phyloP scores from a whole-genome alignment of 2,888 invertebrate genomes.

The Euzophera pinguis region DNA sequence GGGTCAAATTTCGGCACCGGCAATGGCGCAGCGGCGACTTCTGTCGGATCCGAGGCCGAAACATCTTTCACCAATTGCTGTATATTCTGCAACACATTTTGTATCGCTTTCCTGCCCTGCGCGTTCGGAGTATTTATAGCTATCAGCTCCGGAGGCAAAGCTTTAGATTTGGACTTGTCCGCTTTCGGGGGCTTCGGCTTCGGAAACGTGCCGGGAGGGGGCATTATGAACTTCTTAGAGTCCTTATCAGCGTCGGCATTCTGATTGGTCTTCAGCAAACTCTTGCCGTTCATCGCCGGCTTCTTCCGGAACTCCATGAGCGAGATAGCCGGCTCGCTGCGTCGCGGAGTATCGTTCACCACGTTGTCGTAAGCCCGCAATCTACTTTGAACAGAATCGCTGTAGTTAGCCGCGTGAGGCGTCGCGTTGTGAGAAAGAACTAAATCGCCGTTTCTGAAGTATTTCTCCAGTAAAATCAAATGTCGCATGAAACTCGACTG shows the following conservation, averaged over 20 bases:
- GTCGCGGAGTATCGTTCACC: constrained; percentile 45
- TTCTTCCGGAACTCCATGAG: constrained; percentile 70
- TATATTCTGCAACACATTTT: constrained; percentile 70
- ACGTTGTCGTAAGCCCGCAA: constrained; percentile 87
- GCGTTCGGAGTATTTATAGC: constrained; percentile 77
- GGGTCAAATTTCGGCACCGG: constrained; percentile 36
- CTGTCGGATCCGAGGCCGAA: constrained; percentile 65
- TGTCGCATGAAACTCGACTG: constrained; percentile 92
- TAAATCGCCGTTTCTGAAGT: constrained; percentile 89
- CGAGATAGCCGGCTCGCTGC: constrained; percentile 53
- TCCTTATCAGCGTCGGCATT: constrained; percentile 44
- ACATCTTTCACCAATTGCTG: constrained; percentile 73
- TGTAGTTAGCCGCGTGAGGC: constrained; percentile 87
- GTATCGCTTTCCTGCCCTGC: constrained; percentile 66
- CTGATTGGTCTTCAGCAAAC: constrained; percentile 64
- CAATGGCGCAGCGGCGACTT: constrained; percentile 60
- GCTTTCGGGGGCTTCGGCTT: constrained; percentile 45
- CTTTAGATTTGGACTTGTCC: constrained; percentile 56
- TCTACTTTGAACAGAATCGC: constrained; percentile 89
- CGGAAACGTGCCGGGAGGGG: constrained; percentile 49
- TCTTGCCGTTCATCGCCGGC: constrained; percentile 64
- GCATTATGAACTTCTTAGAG: constrained; percentile 49
- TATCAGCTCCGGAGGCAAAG: constrained; percentile 79
- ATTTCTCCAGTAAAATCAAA: constrained; percentile 89
- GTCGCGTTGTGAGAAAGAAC: constrained; percentile 86